phyloP scores from a whole-genome alignment of 2,113 vertebrate genomes.

The Chitala chitala region DNA sequence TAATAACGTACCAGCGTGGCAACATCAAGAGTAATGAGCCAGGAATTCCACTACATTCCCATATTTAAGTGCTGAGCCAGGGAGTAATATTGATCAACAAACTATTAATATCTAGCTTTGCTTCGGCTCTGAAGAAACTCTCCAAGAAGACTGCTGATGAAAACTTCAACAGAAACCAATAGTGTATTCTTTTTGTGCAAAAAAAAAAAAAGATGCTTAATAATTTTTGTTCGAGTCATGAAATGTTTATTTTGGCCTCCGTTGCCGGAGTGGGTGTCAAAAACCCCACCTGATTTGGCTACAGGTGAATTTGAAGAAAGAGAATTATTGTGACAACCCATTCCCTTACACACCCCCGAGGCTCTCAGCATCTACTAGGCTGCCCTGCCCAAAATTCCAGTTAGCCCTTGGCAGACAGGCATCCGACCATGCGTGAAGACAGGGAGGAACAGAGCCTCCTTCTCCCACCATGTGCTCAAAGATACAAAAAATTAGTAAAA shows the following conservation, averaged over 20 bases:
- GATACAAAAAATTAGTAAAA: no score
- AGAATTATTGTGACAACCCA: no score
- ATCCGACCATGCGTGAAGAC: not conserved
- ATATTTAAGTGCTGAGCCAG: not conserved
- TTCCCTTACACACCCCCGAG: no score
- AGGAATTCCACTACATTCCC: not conserved
- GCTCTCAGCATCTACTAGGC: no score
- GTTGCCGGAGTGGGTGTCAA: no score
- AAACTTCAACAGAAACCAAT: slow-evolving; percentile 7
- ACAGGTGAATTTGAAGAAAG: no score
- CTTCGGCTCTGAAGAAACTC: not conserved
- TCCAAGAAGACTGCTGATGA: not conserved
- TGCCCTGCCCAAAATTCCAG: not conserved
- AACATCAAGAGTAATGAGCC: not conserved
- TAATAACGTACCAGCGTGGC: not conserved
- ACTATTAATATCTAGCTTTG: slow-evolving; percentile 9
- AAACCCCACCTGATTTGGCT: no score
- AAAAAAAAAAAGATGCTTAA: slow-evolving; percentile 8
- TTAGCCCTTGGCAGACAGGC: not conserved
- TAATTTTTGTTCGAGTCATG: not conserved
- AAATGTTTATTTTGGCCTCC: no score
- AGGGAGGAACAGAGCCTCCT: not conserved
- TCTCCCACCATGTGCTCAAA: not conserved
- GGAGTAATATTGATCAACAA: slow-evolving; percentile 10
- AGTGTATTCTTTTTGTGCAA: not conserved